Evolutionary conservation across 2,797 vertebrate species (phyloP).

Genomic region (Chaunax sp.): DNA sequence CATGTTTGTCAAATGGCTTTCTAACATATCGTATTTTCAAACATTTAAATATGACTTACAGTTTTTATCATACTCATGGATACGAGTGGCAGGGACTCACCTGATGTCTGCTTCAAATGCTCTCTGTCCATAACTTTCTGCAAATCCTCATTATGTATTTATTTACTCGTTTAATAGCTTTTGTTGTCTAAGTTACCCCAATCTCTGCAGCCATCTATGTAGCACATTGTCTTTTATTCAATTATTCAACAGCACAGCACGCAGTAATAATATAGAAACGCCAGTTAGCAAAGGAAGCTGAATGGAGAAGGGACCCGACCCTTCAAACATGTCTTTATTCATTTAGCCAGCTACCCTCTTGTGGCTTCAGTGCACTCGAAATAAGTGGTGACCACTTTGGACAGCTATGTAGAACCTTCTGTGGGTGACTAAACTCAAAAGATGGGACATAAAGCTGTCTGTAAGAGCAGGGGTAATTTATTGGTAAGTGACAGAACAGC

Average conservation of each 20-base stretch:
- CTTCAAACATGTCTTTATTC: constrained; percentile 35
- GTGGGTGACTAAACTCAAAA: neutral
- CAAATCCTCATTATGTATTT: constrained; percentile 3
- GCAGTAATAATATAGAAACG: constrained; percentile 12
- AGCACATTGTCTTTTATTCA: neutral
- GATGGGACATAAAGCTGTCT: neutral
- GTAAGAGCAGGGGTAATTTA: neutral
- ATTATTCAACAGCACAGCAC: constrained; percentile 3
- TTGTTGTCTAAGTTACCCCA: constrained; percentile 4
- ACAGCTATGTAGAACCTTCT: neutral
- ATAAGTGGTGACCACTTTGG: neutral
- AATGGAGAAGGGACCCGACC: constrained; percentile 61
- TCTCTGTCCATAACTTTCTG: constrained; percentile 6
- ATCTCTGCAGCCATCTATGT: constrained; percentile 12
- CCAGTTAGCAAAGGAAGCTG: constrained; percentile 57
- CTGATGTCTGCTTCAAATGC: constrained; percentile 6
- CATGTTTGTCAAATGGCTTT: constrained; percentile 7
- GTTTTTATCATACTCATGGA: no score
- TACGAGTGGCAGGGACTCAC: no score
- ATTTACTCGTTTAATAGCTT: constrained; percentile 1
- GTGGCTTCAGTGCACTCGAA: neutral
- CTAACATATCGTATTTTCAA: neutral
- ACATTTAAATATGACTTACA: no score
- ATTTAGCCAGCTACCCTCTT: neutral
- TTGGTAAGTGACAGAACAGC: neutral